phyloP scores from a whole-genome alignment of 2,113 vertebrate genomes.

The Pongo pygmaeus region DNA sequence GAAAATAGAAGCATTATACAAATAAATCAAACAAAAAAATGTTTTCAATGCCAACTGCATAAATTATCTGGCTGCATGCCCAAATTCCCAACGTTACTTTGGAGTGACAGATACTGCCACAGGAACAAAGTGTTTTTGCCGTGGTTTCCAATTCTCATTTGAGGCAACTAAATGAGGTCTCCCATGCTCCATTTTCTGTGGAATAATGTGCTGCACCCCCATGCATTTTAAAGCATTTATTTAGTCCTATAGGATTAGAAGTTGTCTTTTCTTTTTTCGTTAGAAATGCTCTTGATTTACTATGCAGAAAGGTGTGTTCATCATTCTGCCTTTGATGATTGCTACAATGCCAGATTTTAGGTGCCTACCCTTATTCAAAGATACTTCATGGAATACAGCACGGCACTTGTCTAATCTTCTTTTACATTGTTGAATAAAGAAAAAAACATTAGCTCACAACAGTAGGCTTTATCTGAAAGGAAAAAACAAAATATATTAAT shows the following conservation, averaged over 20 bases:
- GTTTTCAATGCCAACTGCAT: background rate
- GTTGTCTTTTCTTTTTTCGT: background rate
- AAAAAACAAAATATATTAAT: background rate
- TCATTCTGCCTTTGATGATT: constrained; percentile 29
- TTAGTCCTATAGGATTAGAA: background rate
- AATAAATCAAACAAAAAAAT: background rate
- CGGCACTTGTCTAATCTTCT: background rate
- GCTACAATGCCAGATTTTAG: background rate
- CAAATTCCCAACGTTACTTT: background rate
- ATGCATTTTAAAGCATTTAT: background rate
- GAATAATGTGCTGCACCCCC: background rate
- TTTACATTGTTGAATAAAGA: background rate
- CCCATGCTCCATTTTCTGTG: background rate
- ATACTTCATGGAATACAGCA: background rate
- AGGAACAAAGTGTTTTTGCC: background rate
- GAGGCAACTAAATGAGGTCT: background rate
- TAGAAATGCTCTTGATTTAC: background rate
- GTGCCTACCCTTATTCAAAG: background rate
- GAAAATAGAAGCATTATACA: background rate
- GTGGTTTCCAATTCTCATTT: background rate
- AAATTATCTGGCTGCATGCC: background rate
- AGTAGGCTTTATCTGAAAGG: background rate
- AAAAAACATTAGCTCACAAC: background rate
- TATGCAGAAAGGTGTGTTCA: background rate
- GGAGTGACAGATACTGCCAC: background rate